phyloP scores from a whole-genome alignment of 23 tunicate species.

The Diplosoma virens region DNA sequence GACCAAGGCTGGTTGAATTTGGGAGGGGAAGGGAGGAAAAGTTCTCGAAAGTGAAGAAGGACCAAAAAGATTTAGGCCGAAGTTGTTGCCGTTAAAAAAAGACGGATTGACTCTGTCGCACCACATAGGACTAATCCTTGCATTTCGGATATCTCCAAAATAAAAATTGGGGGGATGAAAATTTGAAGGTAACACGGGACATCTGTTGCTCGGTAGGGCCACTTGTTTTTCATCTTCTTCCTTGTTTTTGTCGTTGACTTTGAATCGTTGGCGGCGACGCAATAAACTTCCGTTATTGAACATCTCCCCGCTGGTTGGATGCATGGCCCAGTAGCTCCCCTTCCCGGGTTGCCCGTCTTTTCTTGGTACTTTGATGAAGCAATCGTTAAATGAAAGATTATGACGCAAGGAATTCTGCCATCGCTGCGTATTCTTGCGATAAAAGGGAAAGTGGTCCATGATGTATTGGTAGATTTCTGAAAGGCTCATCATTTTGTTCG shows the following conservation, averaged over 20 bases:
- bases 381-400: conserved; percentile 88
- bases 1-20: background rate
- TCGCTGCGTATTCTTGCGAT: conserved; percentile 93
- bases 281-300: conserved; percentile 91
- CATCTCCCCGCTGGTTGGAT: conserved; percentile 95
- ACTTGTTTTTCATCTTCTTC: background rate
- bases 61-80: no score
- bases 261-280: conserved; percentile 84
- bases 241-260: conserved; percentile 27
- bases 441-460: conserved; percentile 90
- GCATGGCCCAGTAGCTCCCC: conserved; percentile 86
- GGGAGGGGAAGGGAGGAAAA: background rate
- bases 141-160: no score
- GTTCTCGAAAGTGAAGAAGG: background rate
- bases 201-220: no score
- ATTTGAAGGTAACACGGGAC: no score
- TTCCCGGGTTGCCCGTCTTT: conserved; percentile 91
- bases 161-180: no score
- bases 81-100: no score
- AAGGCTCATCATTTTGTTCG: conserved; percentile 90
- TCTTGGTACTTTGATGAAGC: conserved; percentile 86
- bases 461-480: conserved; percentile 86
- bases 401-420: conserved; percentile 97
- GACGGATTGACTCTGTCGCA: no score
- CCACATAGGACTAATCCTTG: no score